Percentiles rank a stretch among this genome's conserved stretches.
phyloP scores from a whole-genome alignment of 2,113 vertebrate species.

The Callocephalon fimbriatum region DNA sequence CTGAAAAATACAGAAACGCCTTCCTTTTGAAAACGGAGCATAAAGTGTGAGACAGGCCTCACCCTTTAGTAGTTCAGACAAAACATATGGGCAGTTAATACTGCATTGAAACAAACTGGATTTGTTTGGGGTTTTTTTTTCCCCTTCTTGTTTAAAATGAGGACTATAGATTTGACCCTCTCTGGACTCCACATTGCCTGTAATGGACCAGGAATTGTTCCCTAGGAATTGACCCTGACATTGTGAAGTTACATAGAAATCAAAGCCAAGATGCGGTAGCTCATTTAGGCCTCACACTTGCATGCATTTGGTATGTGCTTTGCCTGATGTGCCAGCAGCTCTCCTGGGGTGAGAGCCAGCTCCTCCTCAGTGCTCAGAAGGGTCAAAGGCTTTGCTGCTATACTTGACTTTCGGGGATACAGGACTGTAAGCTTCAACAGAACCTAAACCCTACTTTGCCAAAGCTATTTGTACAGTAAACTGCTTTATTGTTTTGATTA shows the following conservation, averaged over 20 bases:
- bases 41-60: neutral
- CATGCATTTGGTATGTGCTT: neutral
- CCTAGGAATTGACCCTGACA: neutral
- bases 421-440: neutral
- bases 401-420: neutral
- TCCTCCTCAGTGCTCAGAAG: neutral
- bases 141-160: neutral
- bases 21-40: neutral
- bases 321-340: neutral
- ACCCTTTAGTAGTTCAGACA: neutral
- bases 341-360: neutral
- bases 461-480: neutral
- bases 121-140: neutral
- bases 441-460: neutral
- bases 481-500: neutral
- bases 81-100: neutral
- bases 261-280: neutral
- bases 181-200: neutral
- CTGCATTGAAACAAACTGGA: neutral
- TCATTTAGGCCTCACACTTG: neutral
- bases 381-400: neutral
- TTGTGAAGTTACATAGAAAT: neutral
- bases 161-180: neutral
- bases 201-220: neutral
- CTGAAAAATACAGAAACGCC: accelerated